Percentiles rank a stretch among this genome's conserved stretches.
Conservation (phyloP, 2,797 vertebrate genomes). For the Varecia variegata region DNA sequence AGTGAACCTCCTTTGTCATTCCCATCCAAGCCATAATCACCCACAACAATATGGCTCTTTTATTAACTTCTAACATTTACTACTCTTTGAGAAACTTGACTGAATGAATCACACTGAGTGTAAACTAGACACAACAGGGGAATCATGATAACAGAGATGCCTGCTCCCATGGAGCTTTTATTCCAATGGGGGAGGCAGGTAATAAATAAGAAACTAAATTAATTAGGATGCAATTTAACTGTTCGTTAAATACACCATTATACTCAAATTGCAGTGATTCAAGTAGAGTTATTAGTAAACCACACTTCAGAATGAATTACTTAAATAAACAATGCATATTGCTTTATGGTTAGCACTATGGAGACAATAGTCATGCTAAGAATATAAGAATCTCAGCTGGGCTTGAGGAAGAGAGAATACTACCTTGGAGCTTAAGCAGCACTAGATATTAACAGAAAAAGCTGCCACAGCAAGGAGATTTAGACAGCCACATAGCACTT, state of each 20-base stretch:
- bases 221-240: background rate
- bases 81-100: background rate
- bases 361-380: background rate
- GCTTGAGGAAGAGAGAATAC: background rate
- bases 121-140: background rate
- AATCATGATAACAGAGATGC: background rate
- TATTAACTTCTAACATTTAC: background rate
- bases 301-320: background rate
- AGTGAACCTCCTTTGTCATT: background rate
- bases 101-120: background rate
- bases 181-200: background rate
- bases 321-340: background rate
- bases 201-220: background rate
- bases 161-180: background rate
- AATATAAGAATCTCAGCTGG: background rate
- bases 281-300: background rate
- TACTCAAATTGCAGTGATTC: background rate
- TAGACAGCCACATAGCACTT: background rate
- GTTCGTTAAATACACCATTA: background rate
- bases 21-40: background rate
- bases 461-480: background rate
- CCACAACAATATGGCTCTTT: background rate
- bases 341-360: background rate
- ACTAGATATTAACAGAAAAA: background rate
- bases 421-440: background rate